Conservation (phyloP, 2,888 invertebrate species). For the Bursaphelenchus okinawaensis region DNA sequence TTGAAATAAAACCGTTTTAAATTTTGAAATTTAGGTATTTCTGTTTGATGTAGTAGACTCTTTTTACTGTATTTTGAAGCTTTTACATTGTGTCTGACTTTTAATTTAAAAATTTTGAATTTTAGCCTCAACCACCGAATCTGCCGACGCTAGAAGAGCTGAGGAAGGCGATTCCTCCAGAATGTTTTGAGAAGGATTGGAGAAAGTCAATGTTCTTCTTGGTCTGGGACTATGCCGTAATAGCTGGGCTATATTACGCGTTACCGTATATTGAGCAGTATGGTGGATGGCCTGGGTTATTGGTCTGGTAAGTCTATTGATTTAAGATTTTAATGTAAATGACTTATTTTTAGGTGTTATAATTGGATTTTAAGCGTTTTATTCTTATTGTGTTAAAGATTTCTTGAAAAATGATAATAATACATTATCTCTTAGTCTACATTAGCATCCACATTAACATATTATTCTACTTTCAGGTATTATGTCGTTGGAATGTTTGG, state of each 20-base stretch:
- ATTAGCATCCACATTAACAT: neutral
- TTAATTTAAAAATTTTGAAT: no score
- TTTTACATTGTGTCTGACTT: no score
- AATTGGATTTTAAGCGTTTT: neutral
- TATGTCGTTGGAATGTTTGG: slow-evolving; percentile 36
- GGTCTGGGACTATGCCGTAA: slow-evolving; percentile 38
- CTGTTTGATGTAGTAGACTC: no score
- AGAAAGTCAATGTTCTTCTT: slow-evolving; percentile 41
- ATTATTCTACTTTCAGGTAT: slow-evolving; percentile 25
- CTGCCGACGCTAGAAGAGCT: slow-evolving; percentile 48
- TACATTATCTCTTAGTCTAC: slow-evolving; percentile 1
- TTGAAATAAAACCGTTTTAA: no score
- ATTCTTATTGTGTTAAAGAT: slow-evolving; percentile 4
- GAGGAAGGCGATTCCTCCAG: slow-evolving; percentile 44
- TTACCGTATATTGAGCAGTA: slow-evolving; percentile 43
- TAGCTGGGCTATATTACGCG: slow-evolving; percentile 38
- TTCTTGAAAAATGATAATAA: slow-evolving; percentile 11
- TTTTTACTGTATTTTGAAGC: no score
- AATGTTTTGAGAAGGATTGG: slow-evolving; percentile 53
- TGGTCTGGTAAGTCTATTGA: slow-evolving; percentile 37
- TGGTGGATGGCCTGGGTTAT: slow-evolving; percentile 43
- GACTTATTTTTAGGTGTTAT: no score
- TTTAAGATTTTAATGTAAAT: no score
- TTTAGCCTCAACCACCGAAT: no score
- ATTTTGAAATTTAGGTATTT: no score